Evolutionary conservation across 1,140 invertebrate genomes (phyloP).

Genomic region (Ceratina calcarata): DNA sequence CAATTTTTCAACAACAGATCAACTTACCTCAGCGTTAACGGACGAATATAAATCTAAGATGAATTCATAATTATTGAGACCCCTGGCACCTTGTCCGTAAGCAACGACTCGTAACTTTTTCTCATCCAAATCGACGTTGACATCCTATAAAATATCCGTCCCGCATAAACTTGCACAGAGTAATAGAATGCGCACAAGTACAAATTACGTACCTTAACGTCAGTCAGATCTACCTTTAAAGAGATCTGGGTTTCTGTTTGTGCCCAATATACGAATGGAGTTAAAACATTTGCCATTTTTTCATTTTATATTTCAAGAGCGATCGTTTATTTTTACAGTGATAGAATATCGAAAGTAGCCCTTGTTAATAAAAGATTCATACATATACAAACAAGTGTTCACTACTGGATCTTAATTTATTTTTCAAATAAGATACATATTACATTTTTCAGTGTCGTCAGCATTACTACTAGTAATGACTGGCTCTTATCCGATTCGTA

Average conservation of each 20-base stretch:
- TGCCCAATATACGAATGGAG: conserved; percentile 96
- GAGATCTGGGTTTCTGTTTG: conserved; percentile 89
- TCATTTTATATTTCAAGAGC: conserved; percentile 11
- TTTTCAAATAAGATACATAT: too few species aligned
- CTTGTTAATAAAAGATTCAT: too few species aligned
- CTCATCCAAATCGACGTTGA: conserved; percentile 82
- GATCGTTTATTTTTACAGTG: too few species aligned
- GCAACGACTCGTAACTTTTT: conserved; percentile 84
- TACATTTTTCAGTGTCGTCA: too few species aligned
- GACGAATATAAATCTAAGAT: conserved; percentile 85
- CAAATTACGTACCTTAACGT: conserved; percentile 84
- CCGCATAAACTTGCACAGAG: not conserved
- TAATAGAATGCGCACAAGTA: not conserved
- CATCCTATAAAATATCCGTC: conserved; percentile 74
- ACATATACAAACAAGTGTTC: too few species aligned
- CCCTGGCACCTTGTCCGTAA: conserved; percentile 86
- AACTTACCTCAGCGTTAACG: conserved; percentile 85
- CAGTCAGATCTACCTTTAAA: conserved; percentile 91
- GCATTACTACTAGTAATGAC: too few species aligned
- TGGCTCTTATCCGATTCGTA: too few species aligned
- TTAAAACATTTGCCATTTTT: conserved; percentile 78
- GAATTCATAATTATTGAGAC: conserved; percentile 87
- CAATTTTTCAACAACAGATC: not conserved
- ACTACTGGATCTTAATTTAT: too few species aligned
- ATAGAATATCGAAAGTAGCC: too few species aligned